phyloP scores from a whole-genome alignment of 1,140 invertebrate genomes.

The Phocides pigmalion region DNA sequence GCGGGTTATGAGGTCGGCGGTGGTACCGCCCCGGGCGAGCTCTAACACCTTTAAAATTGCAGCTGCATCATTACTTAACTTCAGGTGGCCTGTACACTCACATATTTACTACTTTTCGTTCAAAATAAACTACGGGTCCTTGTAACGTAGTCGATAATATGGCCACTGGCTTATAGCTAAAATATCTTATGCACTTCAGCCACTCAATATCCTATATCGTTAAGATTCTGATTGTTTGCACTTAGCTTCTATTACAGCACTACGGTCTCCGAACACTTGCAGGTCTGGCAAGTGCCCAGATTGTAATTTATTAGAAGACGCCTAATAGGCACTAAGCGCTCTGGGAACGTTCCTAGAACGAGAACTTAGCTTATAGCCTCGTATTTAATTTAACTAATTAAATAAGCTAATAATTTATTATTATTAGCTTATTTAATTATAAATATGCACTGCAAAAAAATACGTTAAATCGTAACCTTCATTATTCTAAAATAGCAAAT shows the following conservation, averaged over 20 bases:
- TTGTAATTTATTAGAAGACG: constrained; percentile 50
- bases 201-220: neutral
- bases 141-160: no score
- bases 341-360: constrained; percentile 47
- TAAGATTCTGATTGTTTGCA: constrained; percentile 17
- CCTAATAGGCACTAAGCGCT: constrained; percentile 52
- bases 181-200: neutral
- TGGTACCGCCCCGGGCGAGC: no score
- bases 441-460: neutral
- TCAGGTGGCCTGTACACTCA: no score
- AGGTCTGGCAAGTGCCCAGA: constrained; percentile 44
- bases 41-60: no score
- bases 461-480: no score
- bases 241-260: constrained; percentile 26
- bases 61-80: no score
- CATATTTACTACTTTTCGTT: no score
- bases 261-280: constrained; percentile 27
- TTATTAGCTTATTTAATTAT: neutral
- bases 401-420: neutral
- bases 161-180: no score
- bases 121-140: no score
- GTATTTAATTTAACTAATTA: constrained; percentile 29
- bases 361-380: constrained; percentile 38
- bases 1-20: no score
- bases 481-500: no score